Base-by-base conservation (phyloP, 2,888 invertebrate species). In the Baronia brevicornis region DNA sequence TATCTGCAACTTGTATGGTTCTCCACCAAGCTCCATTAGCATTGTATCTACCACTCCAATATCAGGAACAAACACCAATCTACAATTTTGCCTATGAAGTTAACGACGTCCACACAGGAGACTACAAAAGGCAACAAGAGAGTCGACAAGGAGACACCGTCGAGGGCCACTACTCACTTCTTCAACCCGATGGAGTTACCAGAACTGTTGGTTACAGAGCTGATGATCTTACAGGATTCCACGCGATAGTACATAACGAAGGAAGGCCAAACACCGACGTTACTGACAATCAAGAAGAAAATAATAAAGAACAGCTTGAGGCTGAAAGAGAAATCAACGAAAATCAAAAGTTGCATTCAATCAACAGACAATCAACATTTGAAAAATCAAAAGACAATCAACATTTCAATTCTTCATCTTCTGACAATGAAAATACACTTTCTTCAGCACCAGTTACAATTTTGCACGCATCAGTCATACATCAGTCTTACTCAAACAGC, bases 11-110 rank as follows among this genome's bases (percentile, higher is more conserved):
- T 22, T 72, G 68, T 53, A 64, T 60, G 54, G 48, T 63, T 7
- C 33, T 67, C 7, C 70, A 67, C 37, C 72, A 63, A 38, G 46
- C 54, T 11, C 35, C 35, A 4, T 13, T 21, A 9, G 25, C 34
- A 5, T 14, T 25, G 11, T 30, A 35, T 13, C 20, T 35, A 8
- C 10, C 29, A 13, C 11, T 9, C 0, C 22, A 27, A 20, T 33
- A 33, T 15, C 25, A 35, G 20, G 36, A 46, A 54, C 9, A 55
- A 56, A 7, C 79, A 79, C 0, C 77, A 75, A 54, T 4, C 7
- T 86, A 87, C 58, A 72, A 75, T 39, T 86, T 75, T 42, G 75
- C 77, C 4, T 86, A 86, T 40, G 74, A 84, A 23, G 77, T 86
- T 8, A 78, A 84, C 38, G 82, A 86, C 34, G 55, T 54, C 2